phyloP scores from a whole-genome alignment of 1,140 invertebrate genomes.

The Drosophila rufa region DNA sequence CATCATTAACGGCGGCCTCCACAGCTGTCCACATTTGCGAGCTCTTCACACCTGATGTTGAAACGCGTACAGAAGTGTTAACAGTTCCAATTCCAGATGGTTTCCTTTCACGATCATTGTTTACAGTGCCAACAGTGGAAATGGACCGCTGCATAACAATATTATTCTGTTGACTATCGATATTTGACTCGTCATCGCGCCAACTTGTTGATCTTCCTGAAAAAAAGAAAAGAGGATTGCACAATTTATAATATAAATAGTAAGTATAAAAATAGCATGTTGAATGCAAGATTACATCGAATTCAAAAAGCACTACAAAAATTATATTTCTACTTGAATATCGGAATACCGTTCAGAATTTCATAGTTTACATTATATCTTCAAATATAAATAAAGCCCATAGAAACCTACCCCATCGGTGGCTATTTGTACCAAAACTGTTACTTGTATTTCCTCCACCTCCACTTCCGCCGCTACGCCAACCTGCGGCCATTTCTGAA shows the following conservation, averaged over 20 bases:
- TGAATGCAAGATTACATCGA: too few relatives aligned
- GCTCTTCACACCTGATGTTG: conserved; percentile 23
- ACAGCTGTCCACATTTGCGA: conserved; percentile 43
- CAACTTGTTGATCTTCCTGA: conserved; percentile 87
- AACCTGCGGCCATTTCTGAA: conserved; percentile 52
- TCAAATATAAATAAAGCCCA: not conserved
- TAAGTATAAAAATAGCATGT: not conserved
- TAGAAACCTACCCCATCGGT: conserved; percentile 73
- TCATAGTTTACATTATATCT: not conserved
- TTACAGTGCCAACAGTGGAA: conserved; percentile 60
- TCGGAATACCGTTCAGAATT: not conserved
- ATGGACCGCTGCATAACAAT: conserved; percentile 60
- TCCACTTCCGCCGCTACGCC: conserved; percentile 55
- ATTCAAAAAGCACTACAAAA: too few relatives aligned
- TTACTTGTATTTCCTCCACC: conserved; percentile 14
- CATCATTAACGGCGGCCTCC: conserved; percentile 84
- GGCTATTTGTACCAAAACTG: conserved; percentile 38
- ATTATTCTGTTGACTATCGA: conserved; percentile 40
- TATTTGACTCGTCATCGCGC: conserved; percentile 87
- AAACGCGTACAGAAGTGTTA: conserved; percentile 18
- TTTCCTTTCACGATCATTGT: conserved; percentile 44
- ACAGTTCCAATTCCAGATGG: conserved; percentile 8
- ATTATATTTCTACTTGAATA: too few relatives aligned
- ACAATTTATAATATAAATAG: not conserved
- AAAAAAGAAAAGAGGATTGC: not conserved